Conservation (phyloP, 2,888 invertebrate species). For the Oxyteleia sp. region DNA sequence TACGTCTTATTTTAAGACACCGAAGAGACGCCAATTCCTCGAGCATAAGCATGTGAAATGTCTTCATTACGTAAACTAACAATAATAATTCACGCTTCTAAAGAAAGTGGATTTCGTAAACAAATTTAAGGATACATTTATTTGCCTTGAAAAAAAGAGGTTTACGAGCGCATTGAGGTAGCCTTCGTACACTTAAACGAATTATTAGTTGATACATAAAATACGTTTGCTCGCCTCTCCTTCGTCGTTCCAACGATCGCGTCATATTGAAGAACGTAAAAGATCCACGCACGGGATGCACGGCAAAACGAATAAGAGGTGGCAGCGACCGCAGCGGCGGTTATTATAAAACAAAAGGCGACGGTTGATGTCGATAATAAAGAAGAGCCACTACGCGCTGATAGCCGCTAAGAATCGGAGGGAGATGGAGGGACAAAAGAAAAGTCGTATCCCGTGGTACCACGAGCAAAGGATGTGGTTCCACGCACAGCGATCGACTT, state of each 20-base stretch:
- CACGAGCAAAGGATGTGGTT: slow-evolving; percentile 86
- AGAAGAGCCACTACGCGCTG: slow-evolving; percentile 83
- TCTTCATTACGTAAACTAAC: too few relatives aligned
- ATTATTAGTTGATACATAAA: slow-evolving; percentile 67
- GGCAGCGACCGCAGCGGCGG: slow-evolving; percentile 81
- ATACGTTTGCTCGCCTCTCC: slow-evolving; percentile 33
- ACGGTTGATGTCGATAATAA: slow-evolving; percentile 86
- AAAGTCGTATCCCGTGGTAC: slow-evolving; percentile 80
- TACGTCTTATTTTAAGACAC: too few relatives aligned
- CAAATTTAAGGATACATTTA: slow-evolving; percentile 51
- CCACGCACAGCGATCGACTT: slow-evolving; percentile 87
- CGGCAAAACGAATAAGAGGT: slow-evolving; percentile 76
- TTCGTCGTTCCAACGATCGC: slow-evolving; percentile 55
- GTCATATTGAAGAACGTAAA: slow-evolving; percentile 53
- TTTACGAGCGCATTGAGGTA: slow-evolving; percentile 49
- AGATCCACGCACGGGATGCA: slow-evolving; percentile 69
- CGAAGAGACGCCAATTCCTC: too few relatives aligned
- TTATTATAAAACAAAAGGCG: slow-evolving; percentile 87
- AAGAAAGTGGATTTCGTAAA: slow-evolving; percentile 36
- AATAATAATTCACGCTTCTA: too few relatives aligned
- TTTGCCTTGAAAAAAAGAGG: slow-evolving; percentile 46
- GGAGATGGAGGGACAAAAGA: slow-evolving; percentile 76
- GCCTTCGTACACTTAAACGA: slow-evolving; percentile 49
- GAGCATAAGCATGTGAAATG: too few relatives aligned
- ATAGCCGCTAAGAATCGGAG: slow-evolving; percentile 67